Conservation (phyloP, 2,888 invertebrate species). For the Lissonota sp. region DNA sequence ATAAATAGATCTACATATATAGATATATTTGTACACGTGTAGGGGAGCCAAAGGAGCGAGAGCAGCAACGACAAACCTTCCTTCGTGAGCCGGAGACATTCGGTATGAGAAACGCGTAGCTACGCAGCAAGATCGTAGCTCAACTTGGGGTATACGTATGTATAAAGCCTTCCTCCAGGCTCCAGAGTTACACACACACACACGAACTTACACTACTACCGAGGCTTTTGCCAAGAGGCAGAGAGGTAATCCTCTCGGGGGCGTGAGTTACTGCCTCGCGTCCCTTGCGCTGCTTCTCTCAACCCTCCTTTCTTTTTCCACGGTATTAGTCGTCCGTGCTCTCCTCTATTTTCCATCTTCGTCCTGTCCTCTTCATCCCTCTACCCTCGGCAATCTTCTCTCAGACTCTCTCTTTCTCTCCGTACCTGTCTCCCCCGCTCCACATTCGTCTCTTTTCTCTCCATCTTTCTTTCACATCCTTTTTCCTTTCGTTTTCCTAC, state of each 20-base stretch:
- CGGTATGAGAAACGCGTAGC: slow-evolving; percentile 84
- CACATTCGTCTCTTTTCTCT: slow-evolving; percentile 58
- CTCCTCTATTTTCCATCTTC: slow-evolving; percentile 61
- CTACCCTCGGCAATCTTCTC: slow-evolving; percentile 10
- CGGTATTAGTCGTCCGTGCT: slow-evolving; percentile 56
- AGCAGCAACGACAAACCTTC: slow-evolving; percentile 74
- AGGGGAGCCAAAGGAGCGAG: slow-evolving; percentile 66
- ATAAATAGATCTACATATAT: slow-evolving; percentile 8
- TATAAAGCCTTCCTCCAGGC: slow-evolving; percentile 53
- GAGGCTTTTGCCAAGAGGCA: slow-evolving; percentile 76
- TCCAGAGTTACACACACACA: slow-evolving; percentile 30
- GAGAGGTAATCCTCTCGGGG: slow-evolving; percentile 84
- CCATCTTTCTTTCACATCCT: slow-evolving; percentile 32
- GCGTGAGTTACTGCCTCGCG: slow-evolving; percentile 80
- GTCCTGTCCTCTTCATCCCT: slow-evolving; percentile 43
- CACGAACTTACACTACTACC: slow-evolving; percentile 73
- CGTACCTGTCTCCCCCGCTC: slow-evolving; percentile 56
- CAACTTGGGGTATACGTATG: slow-evolving; percentile 75
- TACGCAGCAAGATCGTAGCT: slow-evolving; percentile 84
- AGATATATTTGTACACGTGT: slow-evolving; percentile 33
- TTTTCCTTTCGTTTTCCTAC: slow-evolving; percentile 31
- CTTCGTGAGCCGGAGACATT: slow-evolving; percentile 81
- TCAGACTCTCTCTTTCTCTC: slow-evolving; percentile 47
- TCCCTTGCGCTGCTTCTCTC: slow-evolving; percentile 71
- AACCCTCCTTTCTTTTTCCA: slow-evolving; percentile 61